Evolutionary conservation across 2,797 vertebrate genomes (phyloP).

Genomic region (Microtus obscurus): DNA sequence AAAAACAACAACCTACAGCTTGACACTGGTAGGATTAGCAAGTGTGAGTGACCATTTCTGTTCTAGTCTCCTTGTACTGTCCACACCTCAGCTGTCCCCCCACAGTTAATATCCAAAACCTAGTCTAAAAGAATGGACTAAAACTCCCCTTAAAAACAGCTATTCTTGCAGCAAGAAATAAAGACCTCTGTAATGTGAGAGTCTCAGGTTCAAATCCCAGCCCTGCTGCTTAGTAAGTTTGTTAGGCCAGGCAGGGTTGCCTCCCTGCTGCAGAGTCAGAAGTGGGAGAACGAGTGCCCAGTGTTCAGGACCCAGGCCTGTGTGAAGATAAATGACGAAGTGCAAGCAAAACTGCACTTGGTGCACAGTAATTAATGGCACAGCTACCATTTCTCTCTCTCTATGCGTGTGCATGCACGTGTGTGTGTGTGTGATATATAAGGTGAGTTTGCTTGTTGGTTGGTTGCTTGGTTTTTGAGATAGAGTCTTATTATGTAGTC

Average conservation of each 20-base stretch:
- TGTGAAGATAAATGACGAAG: conserved; percentile 15
- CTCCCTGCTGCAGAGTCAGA: neutral
- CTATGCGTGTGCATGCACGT: too few species aligned
- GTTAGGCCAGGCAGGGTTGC: neutral
- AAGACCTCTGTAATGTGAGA: neutral
- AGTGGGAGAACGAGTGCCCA: conserved; percentile 40
- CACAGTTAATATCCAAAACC: neutral
- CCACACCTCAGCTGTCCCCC: neutral
- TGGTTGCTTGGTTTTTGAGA: neutral
- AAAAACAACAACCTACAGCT: neutral
- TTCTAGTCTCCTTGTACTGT: neutral
- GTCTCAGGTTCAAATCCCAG: conserved; percentile 9
- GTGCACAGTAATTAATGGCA: neutral
- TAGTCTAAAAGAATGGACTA: neutral
- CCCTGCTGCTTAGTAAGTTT: neutral
- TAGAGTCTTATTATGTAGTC: neutral
- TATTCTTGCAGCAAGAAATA: neutral
- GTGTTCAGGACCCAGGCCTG: neutral
- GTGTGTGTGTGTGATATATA: neutral
- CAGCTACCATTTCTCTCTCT: neutral
- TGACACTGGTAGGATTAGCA: neutral
- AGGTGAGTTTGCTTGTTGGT: neutral
- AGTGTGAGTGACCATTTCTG: neutral
- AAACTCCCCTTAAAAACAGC: neutral
- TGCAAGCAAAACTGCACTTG: conserved; percentile 26